A percentile compares a stretch with the other conserved stretches of the same genome.
These are phyloP conservation scores for Drosophila sordidula DNA, from an alignment of 2,888 invertebrate genomes.

Conservation along the genomic window DNA sequence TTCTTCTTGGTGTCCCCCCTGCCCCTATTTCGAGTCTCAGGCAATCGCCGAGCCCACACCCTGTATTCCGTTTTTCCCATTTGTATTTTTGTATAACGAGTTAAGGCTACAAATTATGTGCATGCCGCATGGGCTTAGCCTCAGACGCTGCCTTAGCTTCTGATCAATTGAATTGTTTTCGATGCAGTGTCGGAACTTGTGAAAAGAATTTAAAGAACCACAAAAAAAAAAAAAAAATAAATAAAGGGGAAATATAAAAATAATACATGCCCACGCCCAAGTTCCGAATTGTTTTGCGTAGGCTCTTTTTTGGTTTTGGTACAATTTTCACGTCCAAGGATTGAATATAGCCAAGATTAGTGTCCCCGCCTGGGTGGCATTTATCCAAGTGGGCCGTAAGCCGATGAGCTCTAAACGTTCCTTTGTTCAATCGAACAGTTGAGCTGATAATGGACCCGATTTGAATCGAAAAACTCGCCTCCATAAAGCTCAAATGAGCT, in stretches of 20 bases:
- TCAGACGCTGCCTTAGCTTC: conserved; percentile 8
- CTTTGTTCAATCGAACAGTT: conserved; percentile 1
- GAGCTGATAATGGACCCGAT: not conserved
- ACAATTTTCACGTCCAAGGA: conserved; percentile 18
- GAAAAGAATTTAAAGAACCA: conserved; percentile 22
- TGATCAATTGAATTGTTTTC: conserved; percentile 46
- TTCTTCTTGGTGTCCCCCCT: conserved; percentile 14
- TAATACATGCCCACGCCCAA: conserved; percentile 27
- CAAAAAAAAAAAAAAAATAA: no score
- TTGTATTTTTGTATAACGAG: conserved; percentile 8
- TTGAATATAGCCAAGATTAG: conserved; percentile 8
- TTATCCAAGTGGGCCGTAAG: conserved; percentile 40
- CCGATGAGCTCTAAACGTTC: conserved; percentile 27
- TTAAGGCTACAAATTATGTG: conserved; percentile 71
- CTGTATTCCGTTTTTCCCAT: conserved; percentile 8
- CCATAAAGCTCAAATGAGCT: conserved; percentile 15
- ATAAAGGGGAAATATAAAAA: not conserved
- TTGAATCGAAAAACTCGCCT: conserved; percentile 12
- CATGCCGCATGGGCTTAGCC: conserved; percentile 65
- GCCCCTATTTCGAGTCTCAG: not conserved
- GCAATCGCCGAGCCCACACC: conserved; percentile 4
- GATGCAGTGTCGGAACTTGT: conserved; percentile 12
- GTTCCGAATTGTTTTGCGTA: conserved; percentile 22
- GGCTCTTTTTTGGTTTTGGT: conserved; percentile 6
- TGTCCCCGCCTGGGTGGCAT: conserved; percentile 34